phyloP scores from a whole-genome alignment of 2,113 vertebrate species.

The Varanus komodoensis region DNA sequence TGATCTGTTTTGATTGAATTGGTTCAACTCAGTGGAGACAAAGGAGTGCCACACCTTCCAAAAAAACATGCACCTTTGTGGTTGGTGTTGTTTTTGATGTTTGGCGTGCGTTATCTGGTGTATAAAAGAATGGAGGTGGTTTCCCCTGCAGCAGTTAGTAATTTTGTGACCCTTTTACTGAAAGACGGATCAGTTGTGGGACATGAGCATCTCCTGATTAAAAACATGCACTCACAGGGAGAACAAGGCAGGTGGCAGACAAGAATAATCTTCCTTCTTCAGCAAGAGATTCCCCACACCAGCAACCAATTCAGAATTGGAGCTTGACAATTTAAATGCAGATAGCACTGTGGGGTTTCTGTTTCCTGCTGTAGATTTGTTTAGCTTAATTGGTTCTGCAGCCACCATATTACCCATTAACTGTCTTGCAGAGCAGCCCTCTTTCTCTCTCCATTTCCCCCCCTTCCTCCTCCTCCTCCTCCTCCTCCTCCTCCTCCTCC shows the following conservation, averaged over 20 bases:
- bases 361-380: slow-evolving; percentile 1
- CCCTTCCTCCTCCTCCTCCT: fast-evolving
- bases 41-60: background rate
- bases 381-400: background rate
- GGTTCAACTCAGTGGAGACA: background rate
- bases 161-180: slow-evolving; percentile 46
- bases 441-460: background rate
- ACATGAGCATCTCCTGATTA: slow-evolving; percentile 4
- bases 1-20: background rate
- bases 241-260: slow-evolving; percentile 50
- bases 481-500: background rate
- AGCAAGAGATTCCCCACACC: slow-evolving; percentile 1
- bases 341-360: background rate
- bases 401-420: background rate
- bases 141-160: slow-evolving; percentile 60
- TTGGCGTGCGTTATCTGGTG: slow-evolving; percentile 31
- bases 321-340: background rate
- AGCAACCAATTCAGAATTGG: background rate
- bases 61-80: background rate
- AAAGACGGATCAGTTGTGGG: slow-evolving; percentile 45
- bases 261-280: slow-evolving; percentile 46
- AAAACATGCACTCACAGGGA: slow-evolving; percentile 7
- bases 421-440: background rate
- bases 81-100: background rate
- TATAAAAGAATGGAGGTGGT: slow-evolving; percentile 41